phyloP scores from a whole-genome alignment of 2,113 vertebrate species.

The Pao palembangensis region DNA sequence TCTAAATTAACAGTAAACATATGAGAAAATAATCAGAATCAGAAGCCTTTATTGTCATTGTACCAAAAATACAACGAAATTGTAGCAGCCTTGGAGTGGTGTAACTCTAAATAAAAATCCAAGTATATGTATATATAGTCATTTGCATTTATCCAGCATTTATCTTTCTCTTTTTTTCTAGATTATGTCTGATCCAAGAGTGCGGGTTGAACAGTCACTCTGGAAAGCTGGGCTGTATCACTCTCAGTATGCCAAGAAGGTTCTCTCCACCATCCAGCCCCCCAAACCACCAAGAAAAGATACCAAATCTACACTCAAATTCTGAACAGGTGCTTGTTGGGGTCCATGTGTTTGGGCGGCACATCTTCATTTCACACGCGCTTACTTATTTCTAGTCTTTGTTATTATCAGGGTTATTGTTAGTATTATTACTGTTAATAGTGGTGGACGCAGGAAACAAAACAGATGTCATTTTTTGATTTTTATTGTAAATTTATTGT shows the following conservation, averaged over 20 bases:
- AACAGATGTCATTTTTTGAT: neutral
- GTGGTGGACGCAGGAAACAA: too few relatives aligned
- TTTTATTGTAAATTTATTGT: neutral
- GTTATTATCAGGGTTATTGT: too few relatives aligned
- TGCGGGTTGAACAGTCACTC: constrained; percentile 86
- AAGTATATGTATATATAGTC: too few relatives aligned
- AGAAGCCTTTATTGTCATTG: too few relatives aligned
- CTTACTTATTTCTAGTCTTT: too few relatives aligned
- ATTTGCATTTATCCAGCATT: neutral
- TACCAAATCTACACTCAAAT: constrained; percentile 75
- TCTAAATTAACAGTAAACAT: too few relatives aligned
- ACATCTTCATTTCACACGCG: too few relatives aligned
- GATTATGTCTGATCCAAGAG: constrained; percentile 87
- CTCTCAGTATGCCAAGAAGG: constrained; percentile 80
- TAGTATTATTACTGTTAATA: too few relatives aligned
- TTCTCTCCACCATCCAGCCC: constrained; percentile 81
- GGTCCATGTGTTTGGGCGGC: neutral
- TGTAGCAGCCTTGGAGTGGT: too few relatives aligned
- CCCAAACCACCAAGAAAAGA: constrained; percentile 83
- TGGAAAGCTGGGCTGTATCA: constrained; percentile 86
- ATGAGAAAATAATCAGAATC: too few relatives aligned
- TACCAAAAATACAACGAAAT: too few relatives aligned
- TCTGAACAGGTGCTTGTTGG: constrained; percentile 37
- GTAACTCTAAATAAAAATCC: too few relatives aligned
- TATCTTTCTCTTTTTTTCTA: constrained; percentile 57